A percentile compares a stretch with the other conserved stretches of the same genome.
Conservation (phyloP, 2,797 vertebrate genomes). For the Pampus argenteus region DNA sequence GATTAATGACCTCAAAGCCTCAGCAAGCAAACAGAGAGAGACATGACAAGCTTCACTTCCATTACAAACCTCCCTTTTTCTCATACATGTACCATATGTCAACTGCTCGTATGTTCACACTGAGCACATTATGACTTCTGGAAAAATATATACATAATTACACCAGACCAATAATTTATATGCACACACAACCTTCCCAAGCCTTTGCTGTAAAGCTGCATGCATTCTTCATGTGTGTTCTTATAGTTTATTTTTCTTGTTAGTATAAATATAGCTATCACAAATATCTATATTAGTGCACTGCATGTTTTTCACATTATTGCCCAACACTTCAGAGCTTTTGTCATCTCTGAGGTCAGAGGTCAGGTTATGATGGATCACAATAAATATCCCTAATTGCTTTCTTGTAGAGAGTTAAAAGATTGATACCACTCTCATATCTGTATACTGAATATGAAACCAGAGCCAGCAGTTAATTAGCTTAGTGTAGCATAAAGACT, state of each 20-base stretch:
- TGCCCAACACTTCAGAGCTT: constrained; percentile 4
- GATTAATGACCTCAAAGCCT: constrained; percentile 82
- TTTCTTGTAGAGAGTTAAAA: no score
- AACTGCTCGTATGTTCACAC: constrained; percentile 37
- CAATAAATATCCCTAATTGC: neutral
- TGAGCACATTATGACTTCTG: constrained; percentile 29
- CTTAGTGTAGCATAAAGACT: constrained; percentile 1
- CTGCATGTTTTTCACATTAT: neutral
- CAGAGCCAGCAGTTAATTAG: no score
- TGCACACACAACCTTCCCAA: neutral
- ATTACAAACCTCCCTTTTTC: constrained; percentile 47
- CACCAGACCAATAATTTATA: constrained; percentile 1
- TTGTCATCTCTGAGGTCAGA: constrained; percentile 9
- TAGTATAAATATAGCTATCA: neutral
- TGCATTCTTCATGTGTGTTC: constrained; percentile 16
- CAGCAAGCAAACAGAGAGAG: constrained; percentile 76
- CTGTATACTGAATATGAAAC: no score
- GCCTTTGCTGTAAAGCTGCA: neutral
- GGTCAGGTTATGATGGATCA: constrained; percentile 20
- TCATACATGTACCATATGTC: no score
- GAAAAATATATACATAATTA: constrained; percentile 32
- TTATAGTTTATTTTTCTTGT: neutral
- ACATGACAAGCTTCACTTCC: constrained; percentile 61
- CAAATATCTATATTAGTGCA: neutral
- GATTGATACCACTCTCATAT: no score